Base-by-base conservation (phyloP, 1,140 invertebrate genomes). In the Protaetia brevitarsis region DNA sequence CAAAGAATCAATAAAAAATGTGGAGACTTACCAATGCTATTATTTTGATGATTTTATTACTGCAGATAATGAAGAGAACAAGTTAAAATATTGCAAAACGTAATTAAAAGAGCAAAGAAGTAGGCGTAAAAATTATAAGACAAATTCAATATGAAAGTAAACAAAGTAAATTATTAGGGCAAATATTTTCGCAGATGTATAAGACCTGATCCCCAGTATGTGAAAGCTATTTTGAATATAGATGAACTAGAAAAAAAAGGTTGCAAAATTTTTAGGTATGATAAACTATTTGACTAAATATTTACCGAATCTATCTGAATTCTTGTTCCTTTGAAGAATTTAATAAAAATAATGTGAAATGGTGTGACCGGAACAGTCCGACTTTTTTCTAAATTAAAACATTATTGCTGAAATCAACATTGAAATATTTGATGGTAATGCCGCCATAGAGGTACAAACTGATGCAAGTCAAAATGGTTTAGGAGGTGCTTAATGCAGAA, bases 1-100 rank as follows among this genome's bases (percentile, higher is more conserved):
- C 77, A 79, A 51, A 64, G 62, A 58, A 51, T 65, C 11, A 74
- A 77, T 64, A 56, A 63, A 13, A 67, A 76, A 51, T 64, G 60
- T 66, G 66, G 66, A 36, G 67, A 66, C 16, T 30, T 68, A 45
- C 10, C 16, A 65, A 58, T 61, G 3, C n/a, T 66, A 68, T 28
- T 68, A 71, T 67, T 63, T 69, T 65, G 68, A 71, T 65, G 65
- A 71, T 41, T 63, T 69, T 37, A 65, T 67, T 19, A 67, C 27
- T 8, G 37, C 3, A 27, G n/a, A 69, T 45, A 13, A 37, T 27
- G 63, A 65, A 34, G 41, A 65, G 19, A 69, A 65, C 68, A 71
- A 63, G 45, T 56, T 65, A 30, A n/a, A n/a, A n/a, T n/a, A n/a
- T n/a, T n/a, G n/a, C n/a, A n/a, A n/a, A n/a, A n/a, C n/a, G n/a